Percentiles rank a stretch among this genome's conserved stretches.
Evolutionary conservation across 2,797 vertebrate species (phyloP).

Genomic region (Rhinichthys osculus): DNA sequence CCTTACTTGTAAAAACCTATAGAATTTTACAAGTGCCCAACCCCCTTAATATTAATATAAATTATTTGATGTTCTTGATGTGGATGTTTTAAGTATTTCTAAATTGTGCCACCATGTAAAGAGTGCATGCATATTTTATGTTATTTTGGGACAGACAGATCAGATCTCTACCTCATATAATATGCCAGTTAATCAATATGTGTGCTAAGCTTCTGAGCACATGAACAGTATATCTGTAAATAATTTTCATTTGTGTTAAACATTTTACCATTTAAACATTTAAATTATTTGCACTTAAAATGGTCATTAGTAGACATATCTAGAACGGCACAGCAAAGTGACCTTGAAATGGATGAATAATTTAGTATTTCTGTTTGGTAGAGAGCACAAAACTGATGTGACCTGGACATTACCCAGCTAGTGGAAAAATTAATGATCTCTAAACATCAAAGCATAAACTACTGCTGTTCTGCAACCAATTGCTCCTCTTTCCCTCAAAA

Average conservation of each 20-base stretch:
- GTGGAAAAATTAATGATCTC: slow-evolving; percentile 69
- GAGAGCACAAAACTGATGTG: slow-evolving; percentile 4
- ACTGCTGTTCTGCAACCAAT: not conserved
- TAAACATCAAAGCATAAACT: slow-evolving; percentile 35
- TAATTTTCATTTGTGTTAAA: not conserved
- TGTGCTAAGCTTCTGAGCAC: not conserved
- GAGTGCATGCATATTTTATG: not conserved
- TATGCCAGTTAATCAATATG: not conserved
- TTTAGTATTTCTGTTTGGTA: slow-evolving; percentile 51
- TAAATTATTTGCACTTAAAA: not conserved
- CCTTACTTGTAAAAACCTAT: not conserved
- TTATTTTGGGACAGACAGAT: not conserved
- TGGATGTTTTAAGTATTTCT: not conserved
- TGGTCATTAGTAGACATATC: not conserved
- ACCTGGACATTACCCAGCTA: slow-evolving; percentile 39
- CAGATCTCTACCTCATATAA: not conserved
- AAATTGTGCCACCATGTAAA: not conserved
- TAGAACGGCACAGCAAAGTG: not conserved
- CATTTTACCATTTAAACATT: not conserved
- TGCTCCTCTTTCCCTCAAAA: not conserved
- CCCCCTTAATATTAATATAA: not conserved
- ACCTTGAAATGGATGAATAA: slow-evolving; percentile 26
- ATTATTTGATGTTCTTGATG: not conserved
- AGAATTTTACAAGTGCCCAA: not conserved
- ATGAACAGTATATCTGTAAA: not conserved